Evolutionary conservation across 2,888 invertebrate species (phyloP), one percentile per base, ranked within the genome.

Genomic region (Acanthoscelides obtectus): DNA sequence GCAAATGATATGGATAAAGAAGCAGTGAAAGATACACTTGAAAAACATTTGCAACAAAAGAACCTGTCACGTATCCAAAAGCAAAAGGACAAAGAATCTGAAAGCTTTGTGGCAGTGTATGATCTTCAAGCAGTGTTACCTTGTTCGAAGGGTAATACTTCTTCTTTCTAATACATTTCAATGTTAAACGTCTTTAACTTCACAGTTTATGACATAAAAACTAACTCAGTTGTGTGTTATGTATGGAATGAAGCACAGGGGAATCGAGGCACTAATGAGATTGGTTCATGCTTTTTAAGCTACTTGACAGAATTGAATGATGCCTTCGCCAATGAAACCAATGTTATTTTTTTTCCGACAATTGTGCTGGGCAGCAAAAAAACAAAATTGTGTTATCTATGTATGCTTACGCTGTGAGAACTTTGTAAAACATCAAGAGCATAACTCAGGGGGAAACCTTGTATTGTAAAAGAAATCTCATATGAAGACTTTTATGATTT

Each of bases 141-240:
- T 72, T 79, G 72, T 45, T 79, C 79, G 66, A 73, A 70, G 70
- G 74, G 74, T 64, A 63, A 69, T 20, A 72, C 73, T 66, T 77
- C 76, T 20, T 75, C 77, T 20, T 78, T 77, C 67, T 78, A 78
- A 73, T 79, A 80, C 68, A 72, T 77, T 45, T 76, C 76, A 20
- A 81, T 80, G 70, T 71, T 80, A 69, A 80, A 79, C 65, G 75
- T 77, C 12, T 80, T 79, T 22, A 80, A 81, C 74, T 80, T 81
- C 63, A 80, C 79, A 12, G 45, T 80, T 22, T 77, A 76, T 74
- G 77, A 79, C 66, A 73, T 79, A 69, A 66, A 71, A 64, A 76
- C 73, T 27, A 72, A 79, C 73, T 72, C 79, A 74, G 77, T 77
- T 67, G 74, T 74, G 67, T 80, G 78, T 72, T 78, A 75, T 74